phyloP scores from a whole-genome alignment of 2,888 invertebrate genomes.

The Microdon myrmicae region DNA sequence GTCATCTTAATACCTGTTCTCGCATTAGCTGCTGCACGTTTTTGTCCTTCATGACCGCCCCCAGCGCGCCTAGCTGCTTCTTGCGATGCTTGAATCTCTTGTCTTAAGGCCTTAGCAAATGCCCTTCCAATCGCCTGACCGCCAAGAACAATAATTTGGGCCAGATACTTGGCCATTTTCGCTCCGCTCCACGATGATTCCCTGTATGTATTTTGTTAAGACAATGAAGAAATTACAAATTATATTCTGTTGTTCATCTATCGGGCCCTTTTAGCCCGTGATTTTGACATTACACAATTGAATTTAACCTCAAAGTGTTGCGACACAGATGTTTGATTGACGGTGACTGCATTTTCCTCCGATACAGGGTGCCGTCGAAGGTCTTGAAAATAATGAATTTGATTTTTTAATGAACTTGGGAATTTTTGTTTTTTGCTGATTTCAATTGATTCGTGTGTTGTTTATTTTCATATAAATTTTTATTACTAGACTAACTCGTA shows the following conservation, averaged over 20 bases:
- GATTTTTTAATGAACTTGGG: too few relatives aligned
- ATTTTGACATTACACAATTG: conserved; percentile 60
- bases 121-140: conserved; percentile 91
- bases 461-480: too few relatives aligned
- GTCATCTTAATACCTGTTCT: conserved; percentile 71
- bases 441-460: too few relatives aligned
- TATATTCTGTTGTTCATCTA: not conserved
- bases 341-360: not conserved
- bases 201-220: conserved; percentile 9
- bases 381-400: too few relatives aligned
- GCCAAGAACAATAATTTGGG: conserved; percentile 90
- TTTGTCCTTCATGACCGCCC: conserved; percentile 77
- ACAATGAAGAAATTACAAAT: not conserved
- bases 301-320: conserved; percentile 57
- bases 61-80: conserved; percentile 84
- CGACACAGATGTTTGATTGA: conserved; percentile 19
- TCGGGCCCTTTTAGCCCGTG: not conserved
- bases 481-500: too few relatives aligned
- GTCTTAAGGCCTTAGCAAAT: conserved; percentile 88
- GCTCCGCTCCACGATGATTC: conserved; percentile 9
- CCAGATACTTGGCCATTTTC: conserved; percentile 89
- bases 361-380: conserved; percentile 5
- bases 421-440: too few relatives aligned
- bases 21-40: conserved; percentile 80
- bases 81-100: conserved; percentile 87